These are phyloP conservation scores for Azemiops feae DNA, from an alignment of 2,113 vertebrate species.

Conservation along the genomic window DNA sequence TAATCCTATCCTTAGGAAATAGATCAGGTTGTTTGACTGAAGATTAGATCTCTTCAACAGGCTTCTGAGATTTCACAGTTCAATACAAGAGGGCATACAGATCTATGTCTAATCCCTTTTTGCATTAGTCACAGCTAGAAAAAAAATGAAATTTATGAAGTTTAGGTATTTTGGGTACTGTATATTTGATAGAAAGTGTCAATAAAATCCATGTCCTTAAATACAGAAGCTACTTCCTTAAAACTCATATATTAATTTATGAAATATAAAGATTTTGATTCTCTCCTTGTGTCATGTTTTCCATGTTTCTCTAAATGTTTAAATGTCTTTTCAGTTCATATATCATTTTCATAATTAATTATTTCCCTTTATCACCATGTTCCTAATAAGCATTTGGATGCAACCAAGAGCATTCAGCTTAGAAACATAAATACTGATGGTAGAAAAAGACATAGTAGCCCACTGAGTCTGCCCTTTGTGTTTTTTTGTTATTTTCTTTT, in stretches of 20 bases:
- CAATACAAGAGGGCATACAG: slow-evolving; percentile 4
- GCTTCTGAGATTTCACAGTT: slow-evolving; percentile 27
- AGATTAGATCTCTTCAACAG: slow-evolving; percentile 22
- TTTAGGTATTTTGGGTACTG: not conserved
- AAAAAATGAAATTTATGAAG: not conserved
- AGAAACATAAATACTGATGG: not conserved
- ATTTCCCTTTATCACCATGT: not conserved
- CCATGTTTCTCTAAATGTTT: not conserved
- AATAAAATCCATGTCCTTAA: slow-evolving; percentile 34
- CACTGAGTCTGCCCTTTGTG: not conserved
- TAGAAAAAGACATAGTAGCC: not conserved
- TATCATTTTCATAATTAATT: not conserved
- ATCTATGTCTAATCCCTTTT: slow-evolving; percentile 28
- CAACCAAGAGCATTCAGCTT: not conserved
- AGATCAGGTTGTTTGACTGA: slow-evolving; percentile 14
- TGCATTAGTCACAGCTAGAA: slow-evolving; percentile 25
- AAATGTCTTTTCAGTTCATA: not conserved
- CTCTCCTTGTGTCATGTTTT: not conserved
- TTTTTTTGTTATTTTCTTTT: too few relatives aligned
- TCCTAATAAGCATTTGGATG: not conserved
- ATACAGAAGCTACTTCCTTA: not conserved
- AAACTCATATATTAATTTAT: not conserved
- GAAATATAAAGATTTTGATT: not conserved
- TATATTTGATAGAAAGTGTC: not conserved
- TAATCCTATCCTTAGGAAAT: slow-evolving; percentile 40